Conservation (phyloP, 1,140 invertebrate species). For the Alviniconcha marisindica region DNA sequence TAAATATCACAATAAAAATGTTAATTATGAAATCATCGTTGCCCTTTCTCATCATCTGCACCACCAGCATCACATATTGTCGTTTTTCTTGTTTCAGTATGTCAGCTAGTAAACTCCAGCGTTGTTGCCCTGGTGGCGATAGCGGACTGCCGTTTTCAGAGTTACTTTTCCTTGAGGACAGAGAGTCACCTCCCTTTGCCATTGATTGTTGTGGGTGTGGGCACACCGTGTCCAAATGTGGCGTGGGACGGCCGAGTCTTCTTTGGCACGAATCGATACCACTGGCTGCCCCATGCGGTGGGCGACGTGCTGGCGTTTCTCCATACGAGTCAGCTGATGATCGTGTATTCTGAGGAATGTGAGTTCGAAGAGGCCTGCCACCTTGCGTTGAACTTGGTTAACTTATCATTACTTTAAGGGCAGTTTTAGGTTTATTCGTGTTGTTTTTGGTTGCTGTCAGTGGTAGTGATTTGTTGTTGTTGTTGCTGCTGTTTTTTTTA, state of each 20-base stretch:
- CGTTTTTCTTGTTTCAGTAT: neutral
- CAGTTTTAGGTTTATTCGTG: neutral
- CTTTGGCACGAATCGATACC: neutral
- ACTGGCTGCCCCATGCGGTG: neutral
- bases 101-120: neutral
- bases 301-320: neutral
- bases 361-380: too few species aligned
- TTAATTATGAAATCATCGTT: too few species aligned
- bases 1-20: too few species aligned
- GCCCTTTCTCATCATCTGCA: too few species aligned
- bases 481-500: too few species aligned
- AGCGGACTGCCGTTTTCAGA: neutral
- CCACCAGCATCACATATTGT: too few species aligned
- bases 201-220: neutral
- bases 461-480: too few species aligned
- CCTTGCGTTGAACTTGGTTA: too few species aligned
- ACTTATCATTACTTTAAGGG: neutral
- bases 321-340: neutral
- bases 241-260: neutral
- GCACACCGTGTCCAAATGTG: neutral
- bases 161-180: neutral
- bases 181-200: constrained; percentile 13
- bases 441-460: too few species aligned
- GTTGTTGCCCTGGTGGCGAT: neutral
- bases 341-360: neutral